These are phyloP conservation scores for Drosophila takahashii DNA, from an alignment of 1,140 invertebrate species.

Conservation along the genomic window DNA sequence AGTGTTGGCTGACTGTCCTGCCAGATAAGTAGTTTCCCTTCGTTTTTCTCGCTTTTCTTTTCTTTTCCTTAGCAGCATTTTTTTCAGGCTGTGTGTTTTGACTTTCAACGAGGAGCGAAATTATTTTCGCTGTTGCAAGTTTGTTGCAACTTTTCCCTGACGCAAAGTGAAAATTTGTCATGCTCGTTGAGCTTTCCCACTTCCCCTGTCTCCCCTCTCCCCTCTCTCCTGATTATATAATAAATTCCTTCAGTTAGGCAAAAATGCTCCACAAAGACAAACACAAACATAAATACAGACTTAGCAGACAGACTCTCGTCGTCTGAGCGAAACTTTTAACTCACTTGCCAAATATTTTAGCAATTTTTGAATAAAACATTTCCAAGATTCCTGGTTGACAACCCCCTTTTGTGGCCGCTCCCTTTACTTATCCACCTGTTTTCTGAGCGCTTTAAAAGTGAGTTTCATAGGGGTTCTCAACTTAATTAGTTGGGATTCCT, in stretches of 20 bases:
- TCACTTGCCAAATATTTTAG: slow-evolving; percentile 78
- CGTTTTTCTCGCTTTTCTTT: slow-evolving; percentile 19
- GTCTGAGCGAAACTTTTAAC: slow-evolving; percentile 73
- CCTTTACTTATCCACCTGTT: slow-evolving; percentile 5
- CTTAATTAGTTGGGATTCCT: slow-evolving; percentile 44
- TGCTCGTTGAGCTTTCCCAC: slow-evolving; percentile 69
- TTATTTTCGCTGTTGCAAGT: slow-evolving; percentile 77
- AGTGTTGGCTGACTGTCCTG: slow-evolving; percentile 62
- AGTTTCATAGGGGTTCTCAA: slow-evolving; percentile 47
- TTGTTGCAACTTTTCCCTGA: slow-evolving; percentile 73
- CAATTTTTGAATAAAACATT: slow-evolving; percentile 81
- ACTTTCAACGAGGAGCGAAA: slow-evolving; percentile 54
- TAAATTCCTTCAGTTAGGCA: slow-evolving; percentile 78
- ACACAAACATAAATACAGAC: slow-evolving; percentile 75
- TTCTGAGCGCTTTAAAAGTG: slow-evolving; percentile 48
- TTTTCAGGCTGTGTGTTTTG: slow-evolving; percentile 41
- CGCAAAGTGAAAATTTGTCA: slow-evolving; percentile 81
- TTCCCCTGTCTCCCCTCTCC: slow-evolving; percentile 1
- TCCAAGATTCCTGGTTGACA: slow-evolving; percentile 45
- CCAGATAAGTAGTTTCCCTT: slow-evolving; percentile 69
- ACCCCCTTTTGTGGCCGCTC: background rate
- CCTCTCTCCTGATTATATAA: slow-evolving; percentile 58
- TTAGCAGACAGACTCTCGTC: slow-evolving; percentile 29
- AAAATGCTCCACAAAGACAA: slow-evolving; percentile 71
- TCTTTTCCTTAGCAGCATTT: slow-evolving; percentile 14